These are phyloP conservation scores for Erpornis zantholeuca DNA, from an alignment of 2,113 vertebrate species.

Conservation along the genomic window DNA sequence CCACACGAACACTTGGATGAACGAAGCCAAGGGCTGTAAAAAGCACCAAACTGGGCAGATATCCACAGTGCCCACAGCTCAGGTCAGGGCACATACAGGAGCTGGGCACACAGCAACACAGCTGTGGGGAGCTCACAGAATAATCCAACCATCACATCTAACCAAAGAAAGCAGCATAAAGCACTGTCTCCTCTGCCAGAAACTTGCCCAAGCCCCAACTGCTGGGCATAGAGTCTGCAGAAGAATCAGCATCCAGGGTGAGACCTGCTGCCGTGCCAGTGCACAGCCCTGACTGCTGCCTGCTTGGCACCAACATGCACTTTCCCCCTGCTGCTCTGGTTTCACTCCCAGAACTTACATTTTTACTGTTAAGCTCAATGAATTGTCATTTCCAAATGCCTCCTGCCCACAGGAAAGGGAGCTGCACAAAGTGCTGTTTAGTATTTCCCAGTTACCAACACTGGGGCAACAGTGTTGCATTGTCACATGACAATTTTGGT, in stretches of 20 bases:
- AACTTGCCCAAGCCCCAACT: background rate
- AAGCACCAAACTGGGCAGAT: background rate
- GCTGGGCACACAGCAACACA: background rate
- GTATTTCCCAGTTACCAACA: background rate
- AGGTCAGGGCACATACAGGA: background rate
- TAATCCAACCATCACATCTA: background rate
- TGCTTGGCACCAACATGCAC: background rate
- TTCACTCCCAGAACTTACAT: background rate
- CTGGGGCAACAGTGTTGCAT: background rate
- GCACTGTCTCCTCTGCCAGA: background rate
- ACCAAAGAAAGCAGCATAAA: background rate
- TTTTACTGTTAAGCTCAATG: background rate
- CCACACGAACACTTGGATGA: background rate
- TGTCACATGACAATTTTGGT: background rate
- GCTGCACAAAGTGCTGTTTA: background rate
- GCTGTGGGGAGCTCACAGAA: background rate
- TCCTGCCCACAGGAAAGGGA: background rate
- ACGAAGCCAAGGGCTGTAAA: background rate
- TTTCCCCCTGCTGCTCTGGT: background rate
- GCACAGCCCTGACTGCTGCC: background rate
- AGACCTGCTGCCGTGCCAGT: background rate
- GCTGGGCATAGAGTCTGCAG: background rate
- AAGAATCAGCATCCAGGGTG: background rate
- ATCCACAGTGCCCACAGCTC: background rate
- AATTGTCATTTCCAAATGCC: background rate